Conservation (phyloP, 2,113 vertebrate genomes). For the Panurus biarmicus region DNA sequence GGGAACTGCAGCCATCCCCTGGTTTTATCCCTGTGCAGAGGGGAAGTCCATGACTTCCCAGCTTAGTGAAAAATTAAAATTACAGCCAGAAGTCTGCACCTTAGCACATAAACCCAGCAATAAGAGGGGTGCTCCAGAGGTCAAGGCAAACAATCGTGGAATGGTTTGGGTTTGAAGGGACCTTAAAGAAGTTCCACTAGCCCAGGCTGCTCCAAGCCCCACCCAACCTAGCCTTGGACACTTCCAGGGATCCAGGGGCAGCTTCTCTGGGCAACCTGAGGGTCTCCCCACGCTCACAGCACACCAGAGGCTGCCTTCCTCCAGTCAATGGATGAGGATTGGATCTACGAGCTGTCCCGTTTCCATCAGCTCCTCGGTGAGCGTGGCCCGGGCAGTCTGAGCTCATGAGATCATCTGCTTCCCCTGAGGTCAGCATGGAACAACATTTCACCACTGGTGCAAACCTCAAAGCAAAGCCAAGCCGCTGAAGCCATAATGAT, state of each 20-base stretch:
- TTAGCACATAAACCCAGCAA: background rate
- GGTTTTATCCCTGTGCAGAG: background rate
- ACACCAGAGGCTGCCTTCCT: background rate
- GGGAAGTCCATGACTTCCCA: background rate
- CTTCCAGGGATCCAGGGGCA: background rate
- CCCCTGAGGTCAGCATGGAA: constrained; percentile 16
- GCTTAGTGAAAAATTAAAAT: background rate
- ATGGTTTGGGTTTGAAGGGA: background rate
- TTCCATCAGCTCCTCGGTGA: background rate
- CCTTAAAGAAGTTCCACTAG: rapidly evolving
- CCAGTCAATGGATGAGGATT: background rate
- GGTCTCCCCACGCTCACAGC: background rate
- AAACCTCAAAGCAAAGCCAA: constrained; percentile 1
- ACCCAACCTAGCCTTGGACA: background rate
- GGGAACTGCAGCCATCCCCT: background rate
- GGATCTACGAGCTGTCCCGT: background rate
- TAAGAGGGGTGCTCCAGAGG: background rate
- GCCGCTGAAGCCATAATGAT: constrained; percentile 26
- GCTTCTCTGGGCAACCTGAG: background rate
- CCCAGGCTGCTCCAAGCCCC: background rate
- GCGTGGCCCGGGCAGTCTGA: background rate
- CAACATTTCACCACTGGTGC: constrained; percentile 34
- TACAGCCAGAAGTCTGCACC: background rate
- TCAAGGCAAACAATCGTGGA: background rate
- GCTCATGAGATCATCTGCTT: constrained; percentile 29